phyloP scores from a whole-genome alignment of 2,113 vertebrate genomes.

The Microcebus ravelobensis region DNA sequence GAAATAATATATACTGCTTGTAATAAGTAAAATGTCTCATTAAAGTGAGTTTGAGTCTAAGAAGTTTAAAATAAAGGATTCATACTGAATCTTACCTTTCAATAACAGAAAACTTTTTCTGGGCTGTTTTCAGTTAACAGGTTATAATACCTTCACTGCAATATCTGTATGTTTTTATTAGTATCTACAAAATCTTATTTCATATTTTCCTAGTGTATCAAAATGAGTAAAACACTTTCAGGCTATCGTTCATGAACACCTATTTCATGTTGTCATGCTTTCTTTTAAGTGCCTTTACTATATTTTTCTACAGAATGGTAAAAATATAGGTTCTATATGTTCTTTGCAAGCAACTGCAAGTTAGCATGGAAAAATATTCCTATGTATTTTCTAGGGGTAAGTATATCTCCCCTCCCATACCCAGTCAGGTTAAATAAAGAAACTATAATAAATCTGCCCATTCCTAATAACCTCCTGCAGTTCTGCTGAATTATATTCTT shows the following conservation, averaged over 20 bases:
- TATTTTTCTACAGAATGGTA: not conserved
- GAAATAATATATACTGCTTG: not conserved
- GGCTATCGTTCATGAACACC: not conserved
- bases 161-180: not conserved
- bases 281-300: not conserved
- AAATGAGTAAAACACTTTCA: slow-evolving; percentile 18
- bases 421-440: not conserved
- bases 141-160: not conserved
- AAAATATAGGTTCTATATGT: not conserved
- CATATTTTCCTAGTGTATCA: not conserved
- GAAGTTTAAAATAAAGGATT: not conserved
- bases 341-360: not conserved
- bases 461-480: slow-evolving; percentile 23
- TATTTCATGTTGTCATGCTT: not conserved
- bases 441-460: not conserved
- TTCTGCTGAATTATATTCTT: not conserved
- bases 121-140: not conserved
- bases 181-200: not conserved
- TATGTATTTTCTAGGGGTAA: not conserved
- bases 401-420: not conserved
- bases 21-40: not conserved
- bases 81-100: not conserved
- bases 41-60: not conserved
- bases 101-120: no score
- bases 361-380: not conserved